Base-by-base conservation (phyloP, 92 coral and sea anemone species). In the Siderastrea radians region DNA sequence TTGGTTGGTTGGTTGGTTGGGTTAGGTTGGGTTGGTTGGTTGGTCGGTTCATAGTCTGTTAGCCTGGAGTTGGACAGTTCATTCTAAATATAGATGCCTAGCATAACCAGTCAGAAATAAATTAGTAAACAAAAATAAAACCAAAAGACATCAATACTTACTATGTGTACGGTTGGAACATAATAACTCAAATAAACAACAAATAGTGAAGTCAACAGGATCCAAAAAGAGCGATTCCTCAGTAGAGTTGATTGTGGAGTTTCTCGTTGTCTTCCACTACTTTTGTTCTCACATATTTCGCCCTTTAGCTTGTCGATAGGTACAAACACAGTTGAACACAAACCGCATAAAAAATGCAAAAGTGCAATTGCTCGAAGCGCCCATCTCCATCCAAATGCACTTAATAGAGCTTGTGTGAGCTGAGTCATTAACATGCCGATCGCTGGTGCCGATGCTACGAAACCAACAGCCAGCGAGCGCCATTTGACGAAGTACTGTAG, bases 381-480 rank as follows among this genome's bases (percentile, higher is more conserved):
- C 43, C 82, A 74, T 49, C n/a, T 81, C 88, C 88, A 84, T 59
- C 93, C 93, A 78, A 71, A 62, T 2, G 77, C 2, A 10, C 58
- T 54, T 53, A 89, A 55, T 14, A 89, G 52, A 12, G 53, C 80
- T 49, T 67, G 83, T 77, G 83, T 84, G 65, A 81, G 63, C 65
- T 78, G 93, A 5, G 86, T 74, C 15, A 62, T 62, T 0, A 74
- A 65, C 79, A 78, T 78, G n/a, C 89, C 93, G 15, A 80, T 10
- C 47, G 90, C 62, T 4, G 90, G 14, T 12, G 86, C 85, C 3
- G 93, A 89, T 13, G 77, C 10, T 6, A 73, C 75, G 3, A 89
- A 59, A 12, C 89, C 93, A 46, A 89, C 86, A 46, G 85, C 93
- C 46, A 89, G 8, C 10, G 93, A 61, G 4, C 89, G 80, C 84